phyloP scores from a whole-genome alignment of 2,113 vertebrate genomes.

The Monopterus albus region DNA sequence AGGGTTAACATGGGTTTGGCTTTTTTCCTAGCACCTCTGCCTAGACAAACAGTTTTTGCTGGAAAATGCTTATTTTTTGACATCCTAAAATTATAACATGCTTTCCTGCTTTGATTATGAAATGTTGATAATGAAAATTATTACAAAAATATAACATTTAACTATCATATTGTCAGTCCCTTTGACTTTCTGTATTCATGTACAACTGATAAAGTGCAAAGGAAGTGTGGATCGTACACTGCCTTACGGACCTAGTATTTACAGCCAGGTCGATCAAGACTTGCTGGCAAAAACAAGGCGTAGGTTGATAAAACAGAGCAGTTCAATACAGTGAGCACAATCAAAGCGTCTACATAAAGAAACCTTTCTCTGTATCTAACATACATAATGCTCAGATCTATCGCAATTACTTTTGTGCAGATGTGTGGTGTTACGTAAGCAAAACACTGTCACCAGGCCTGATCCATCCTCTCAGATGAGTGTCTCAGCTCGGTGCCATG shows the following conservation, averaged over 20 bases:
- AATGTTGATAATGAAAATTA: too few relatives aligned
- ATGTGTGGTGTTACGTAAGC: neutral
- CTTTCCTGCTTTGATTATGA: neutral
- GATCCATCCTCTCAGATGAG: constrained; percentile 37
- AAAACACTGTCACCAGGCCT: constrained; percentile 19
- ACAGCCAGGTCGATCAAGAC: constrained; percentile 5
- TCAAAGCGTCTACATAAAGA: constrained; percentile 11
- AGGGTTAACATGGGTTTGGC: too few relatives aligned
- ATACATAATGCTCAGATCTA: neutral
- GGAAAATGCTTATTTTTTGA: too few relatives aligned
- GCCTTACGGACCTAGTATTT: neutral
- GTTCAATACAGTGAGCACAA: constrained; percentile 28
- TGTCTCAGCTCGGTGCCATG: constrained; percentile 9
- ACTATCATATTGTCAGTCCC: neutral
- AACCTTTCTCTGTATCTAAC: constrained; percentile 2
- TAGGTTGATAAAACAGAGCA: constrained; percentile 44
- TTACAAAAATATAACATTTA: constrained; percentile 32
- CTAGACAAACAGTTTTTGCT: too few relatives aligned
- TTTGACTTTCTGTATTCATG: neutral
- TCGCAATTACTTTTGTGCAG: constrained; percentile 3
- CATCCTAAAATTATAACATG: neutral
- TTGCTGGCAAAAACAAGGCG: neutral
- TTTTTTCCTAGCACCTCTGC: too few relatives aligned
- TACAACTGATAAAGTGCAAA: constrained; percentile 6
- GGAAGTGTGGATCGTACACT: neutral